These are phyloP conservation scores for Coenonympha arcania DNA, from an alignment of 2,888 invertebrate genomes.

Conservation along the genomic window DNA sequence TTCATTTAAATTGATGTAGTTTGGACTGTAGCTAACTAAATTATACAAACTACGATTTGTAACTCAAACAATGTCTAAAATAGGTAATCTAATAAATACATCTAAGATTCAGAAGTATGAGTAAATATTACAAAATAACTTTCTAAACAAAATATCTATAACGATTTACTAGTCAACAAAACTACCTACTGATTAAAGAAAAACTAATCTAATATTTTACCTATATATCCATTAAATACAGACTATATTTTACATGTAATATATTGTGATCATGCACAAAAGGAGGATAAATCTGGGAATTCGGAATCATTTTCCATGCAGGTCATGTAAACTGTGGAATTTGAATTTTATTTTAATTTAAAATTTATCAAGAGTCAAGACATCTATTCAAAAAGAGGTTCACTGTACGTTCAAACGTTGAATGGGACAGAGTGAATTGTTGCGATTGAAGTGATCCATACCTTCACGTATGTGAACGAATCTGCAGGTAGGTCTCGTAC, in stretches of 20 bases:
- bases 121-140: not conserved
- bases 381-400: not conserved
- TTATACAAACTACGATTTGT: not conserved
- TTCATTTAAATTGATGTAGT: too few species aligned
- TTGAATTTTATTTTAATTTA: slow-evolving; percentile 1
- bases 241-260: slow-evolving; percentile 18
- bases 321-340: slow-evolving; percentile 6
- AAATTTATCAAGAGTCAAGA: not conserved
- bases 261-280: slow-evolving; percentile 22
- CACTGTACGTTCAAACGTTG: not conserved
- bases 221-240: slow-evolving; percentile 4
- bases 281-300: slow-evolving; percentile 18
- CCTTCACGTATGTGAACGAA: slow-evolving; percentile 98
- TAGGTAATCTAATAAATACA: slow-evolving; percentile 2
- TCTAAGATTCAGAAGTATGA: slow-evolving; percentile 3
- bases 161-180: slow-evolving; percentile 13
- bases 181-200: slow-evolving; percentile 18
- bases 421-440: not conserved
- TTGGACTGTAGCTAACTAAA: not conserved
- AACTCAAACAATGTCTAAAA: slow-evolving; percentile 1
- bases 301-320: slow-evolving; percentile 21
- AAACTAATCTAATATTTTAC: slow-evolving; percentile 19
- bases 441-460: slow-evolving; percentile 56
- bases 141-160: slow-evolving; percentile 10
- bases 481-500: slow-evolving; percentile 97